A percentile compares a stretch with the other conserved stretches of the same genome.
Evolutionary conservation across 2,888 invertebrate genomes (phyloP).

Genomic region (Ophion slaviceki): DNA sequence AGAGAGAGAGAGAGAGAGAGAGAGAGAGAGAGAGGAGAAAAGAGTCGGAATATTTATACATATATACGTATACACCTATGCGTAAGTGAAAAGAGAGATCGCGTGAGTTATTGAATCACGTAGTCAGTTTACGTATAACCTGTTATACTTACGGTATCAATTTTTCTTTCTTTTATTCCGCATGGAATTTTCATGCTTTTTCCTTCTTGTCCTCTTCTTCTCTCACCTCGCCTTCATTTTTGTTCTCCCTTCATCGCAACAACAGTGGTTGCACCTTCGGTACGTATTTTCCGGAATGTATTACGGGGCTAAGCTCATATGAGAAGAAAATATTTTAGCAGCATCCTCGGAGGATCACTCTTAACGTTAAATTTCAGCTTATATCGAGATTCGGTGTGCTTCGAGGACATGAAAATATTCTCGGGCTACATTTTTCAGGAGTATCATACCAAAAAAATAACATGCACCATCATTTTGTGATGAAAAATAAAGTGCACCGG

Average conservation of each 20-base stretch:
- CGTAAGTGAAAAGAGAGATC: conserved; percentile 21
- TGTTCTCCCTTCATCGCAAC: conserved; percentile 13
- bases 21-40: neutral
- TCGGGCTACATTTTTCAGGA: neutral
- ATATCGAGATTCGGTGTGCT: neutral
- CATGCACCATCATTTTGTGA: no score
- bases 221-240: neutral
- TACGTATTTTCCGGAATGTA: conserved; percentile 10
- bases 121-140: conserved; percentile 72
- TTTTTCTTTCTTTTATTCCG: conserved; percentile 32
- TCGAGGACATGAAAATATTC: neutral
- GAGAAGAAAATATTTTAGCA: conserved; percentile 14
- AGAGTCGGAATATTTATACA: neutral
- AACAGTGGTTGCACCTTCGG: neutral
- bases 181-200: conserved; percentile 7
- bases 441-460: no score
- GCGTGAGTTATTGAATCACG: conserved; percentile 74
- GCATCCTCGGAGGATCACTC: neutral
- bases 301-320: neutral
- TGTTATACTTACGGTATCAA: conserved; percentile 58
- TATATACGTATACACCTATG: neutral
- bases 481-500: no score
- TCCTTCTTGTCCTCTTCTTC: neutral
- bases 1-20: conserved; percentile 44
- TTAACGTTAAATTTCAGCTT: neutral